Evolutionary conservation across 2,113 vertebrate genomes (phyloP).

Genomic region (Cathartes aura): DNA sequence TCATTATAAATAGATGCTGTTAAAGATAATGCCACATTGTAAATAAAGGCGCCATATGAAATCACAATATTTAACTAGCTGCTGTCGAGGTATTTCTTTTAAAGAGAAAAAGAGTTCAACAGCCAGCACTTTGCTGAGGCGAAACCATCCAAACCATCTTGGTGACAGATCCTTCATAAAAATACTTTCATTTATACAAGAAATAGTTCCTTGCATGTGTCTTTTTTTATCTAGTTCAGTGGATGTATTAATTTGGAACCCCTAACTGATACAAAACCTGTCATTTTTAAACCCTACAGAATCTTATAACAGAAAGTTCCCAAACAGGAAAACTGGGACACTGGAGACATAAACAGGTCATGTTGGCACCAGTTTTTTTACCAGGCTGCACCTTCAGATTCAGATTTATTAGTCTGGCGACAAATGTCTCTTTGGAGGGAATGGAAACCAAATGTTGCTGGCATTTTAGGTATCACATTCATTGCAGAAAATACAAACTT

Average conservation of each 20-base stretch:
- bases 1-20: constrained; percentile 62
- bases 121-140: neutral
- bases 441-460: constrained; percentile 28
- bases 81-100: constrained; percentile 27
- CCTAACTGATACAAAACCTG: neutral
- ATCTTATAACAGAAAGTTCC: neutral
- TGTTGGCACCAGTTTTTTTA: neutral
- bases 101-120: neutral
- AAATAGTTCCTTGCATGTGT: neutral
- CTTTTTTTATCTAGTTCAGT: neutral
- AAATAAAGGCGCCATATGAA: constrained; percentile 53
- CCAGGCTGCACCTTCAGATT: neutral
- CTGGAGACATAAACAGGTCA: neutral
- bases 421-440: neutral
- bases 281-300: neutral
- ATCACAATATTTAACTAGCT: constrained; percentile 62
- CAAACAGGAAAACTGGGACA: neutral
- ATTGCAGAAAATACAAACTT: neutral
- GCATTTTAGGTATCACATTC: neutral
- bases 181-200: neutral
- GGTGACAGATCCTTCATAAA: neutral
- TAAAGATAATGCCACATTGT: constrained; percentile 43
- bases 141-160: neutral
- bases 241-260: neutral
- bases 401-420: constrained; percentile 44